Percentiles rank a stretch among this genome's conserved stretches.
phyloP scores from a whole-genome alignment of 2,797 vertebrate genomes.

The Bradypus variegatus region DNA sequence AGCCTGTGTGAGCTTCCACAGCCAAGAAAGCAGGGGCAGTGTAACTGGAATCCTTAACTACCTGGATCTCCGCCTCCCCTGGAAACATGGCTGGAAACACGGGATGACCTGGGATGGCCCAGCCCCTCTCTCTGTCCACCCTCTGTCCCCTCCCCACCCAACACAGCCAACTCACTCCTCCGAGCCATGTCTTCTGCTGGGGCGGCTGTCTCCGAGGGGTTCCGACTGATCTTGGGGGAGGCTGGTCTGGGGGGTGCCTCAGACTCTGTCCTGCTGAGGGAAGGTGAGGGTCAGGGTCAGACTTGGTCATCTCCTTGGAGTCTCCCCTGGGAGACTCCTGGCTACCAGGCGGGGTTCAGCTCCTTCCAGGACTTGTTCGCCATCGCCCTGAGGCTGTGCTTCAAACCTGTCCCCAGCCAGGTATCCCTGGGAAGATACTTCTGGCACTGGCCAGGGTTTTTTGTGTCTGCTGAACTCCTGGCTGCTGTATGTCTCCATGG shows the following conservation, averaged over 20 bases:
- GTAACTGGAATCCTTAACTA: no score
- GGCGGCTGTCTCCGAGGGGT: neutral
- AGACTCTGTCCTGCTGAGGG: slow-evolving; percentile 15
- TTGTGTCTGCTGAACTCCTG: neutral
- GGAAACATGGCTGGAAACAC: neutral
- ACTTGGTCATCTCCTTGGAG: neutral
- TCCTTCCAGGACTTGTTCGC: neutral
- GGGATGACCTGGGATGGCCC: neutral
- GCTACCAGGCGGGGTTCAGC: no score
- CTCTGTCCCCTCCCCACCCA: neutral
- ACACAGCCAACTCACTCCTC: slow-evolving; percentile 64
- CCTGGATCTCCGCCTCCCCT: neutral
- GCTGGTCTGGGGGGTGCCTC: slow-evolving; percentile 29
- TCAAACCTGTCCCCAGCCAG: neutral
- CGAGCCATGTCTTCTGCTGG: neutral
- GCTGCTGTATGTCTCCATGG: neutral
- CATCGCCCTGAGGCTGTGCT: no score
- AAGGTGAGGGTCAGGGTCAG: neutral
- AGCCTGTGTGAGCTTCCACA: neutral
- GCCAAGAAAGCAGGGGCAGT: neutral
- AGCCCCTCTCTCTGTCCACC: neutral
- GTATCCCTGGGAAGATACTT: neutral
- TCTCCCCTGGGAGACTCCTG: neutral
- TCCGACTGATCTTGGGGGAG: slow-evolving; percentile 44
- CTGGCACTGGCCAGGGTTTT: neutral